A percentile compares a stretch with the other conserved stretches of the same genome.
Conservation (phyloP, 2,888 invertebrate species). For the Ctena decussata region DNA sequence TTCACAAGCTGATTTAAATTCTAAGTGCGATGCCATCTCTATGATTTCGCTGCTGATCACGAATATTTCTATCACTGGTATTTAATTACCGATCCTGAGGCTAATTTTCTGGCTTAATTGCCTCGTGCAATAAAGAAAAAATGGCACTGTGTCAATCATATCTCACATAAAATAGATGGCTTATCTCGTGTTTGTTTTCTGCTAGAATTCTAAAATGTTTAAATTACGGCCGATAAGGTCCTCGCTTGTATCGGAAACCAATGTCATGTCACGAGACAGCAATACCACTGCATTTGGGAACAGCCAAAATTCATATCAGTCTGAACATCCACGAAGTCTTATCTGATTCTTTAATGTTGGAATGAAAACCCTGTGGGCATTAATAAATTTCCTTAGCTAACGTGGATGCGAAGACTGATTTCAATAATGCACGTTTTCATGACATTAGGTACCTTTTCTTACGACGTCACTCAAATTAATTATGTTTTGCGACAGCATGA, state of each 20-base stretch:
- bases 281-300: no score
- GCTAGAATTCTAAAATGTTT: not conserved
- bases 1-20: not conserved
- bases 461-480: no score
- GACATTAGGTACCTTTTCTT: no score
- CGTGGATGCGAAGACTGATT: no score
- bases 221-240: not conserved
- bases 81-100: constrained; percentile 2
- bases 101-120: not conserved
- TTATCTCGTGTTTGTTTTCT: not conserved
- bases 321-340: no score
- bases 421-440: no score
- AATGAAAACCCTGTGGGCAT: no score
- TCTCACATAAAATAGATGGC: not conserved
- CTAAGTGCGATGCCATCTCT: not conserved
- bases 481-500: no score
- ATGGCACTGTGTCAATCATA: not conserved
- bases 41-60: constrained; percentile 1
- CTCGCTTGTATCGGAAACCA: not conserved
- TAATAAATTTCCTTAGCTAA: no score
- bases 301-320: no score
- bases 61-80: not conserved
- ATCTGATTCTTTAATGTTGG: no score
- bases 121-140: not conserved
- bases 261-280: no score